Conservation (phyloP, 1,140 invertebrate genomes). For the Solen grandis region DNA sequence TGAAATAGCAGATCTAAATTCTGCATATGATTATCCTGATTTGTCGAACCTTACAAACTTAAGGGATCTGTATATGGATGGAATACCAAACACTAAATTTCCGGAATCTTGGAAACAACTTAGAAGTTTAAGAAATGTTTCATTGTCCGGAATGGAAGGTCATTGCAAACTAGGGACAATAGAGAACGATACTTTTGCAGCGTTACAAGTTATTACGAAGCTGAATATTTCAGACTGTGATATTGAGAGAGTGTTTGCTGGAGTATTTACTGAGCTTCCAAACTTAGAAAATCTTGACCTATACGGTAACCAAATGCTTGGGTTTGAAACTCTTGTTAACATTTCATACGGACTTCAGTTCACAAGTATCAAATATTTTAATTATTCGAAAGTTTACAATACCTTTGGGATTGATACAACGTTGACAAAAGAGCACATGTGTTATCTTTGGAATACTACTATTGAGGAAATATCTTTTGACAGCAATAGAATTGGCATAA, state of each 20-base stretch:
- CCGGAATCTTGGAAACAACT: not conserved
- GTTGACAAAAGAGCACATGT: not conserved
- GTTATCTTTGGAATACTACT: constrained; percentile 53
- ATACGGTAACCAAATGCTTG: constrained; percentile 33
- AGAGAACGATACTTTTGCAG: constrained; percentile 5
- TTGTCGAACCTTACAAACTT: not conserved
- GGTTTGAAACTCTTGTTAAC: constrained; percentile 27
- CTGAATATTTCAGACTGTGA: constrained; percentile 48
- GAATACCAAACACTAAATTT: not conserved
- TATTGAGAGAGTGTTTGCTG: constrained; percentile 21
- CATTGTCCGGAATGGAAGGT: not conserved
- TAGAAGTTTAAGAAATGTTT: not conserved
- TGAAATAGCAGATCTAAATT: not conserved
- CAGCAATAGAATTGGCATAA: not conserved
- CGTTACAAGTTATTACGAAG: not conserved
- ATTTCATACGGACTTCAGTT: constrained; percentile 38
- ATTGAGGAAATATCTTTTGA: not conserved
- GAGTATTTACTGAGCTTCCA: constrained; percentile 7
- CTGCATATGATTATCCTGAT: not conserved
- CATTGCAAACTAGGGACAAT: not conserved
- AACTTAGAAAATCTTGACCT: constrained; percentile 40
- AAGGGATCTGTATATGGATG: not conserved
- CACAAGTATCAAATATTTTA: constrained; percentile 25
- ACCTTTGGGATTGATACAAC: constrained; percentile 13
- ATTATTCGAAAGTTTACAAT: constrained; percentile 11